A percentile compares a stretch with the other conserved stretches of the same genome.
Evolutionary conservation across 2,888 invertebrate genomes (phyloP).

Genomic region (Epirrhoe alternata): DNA sequence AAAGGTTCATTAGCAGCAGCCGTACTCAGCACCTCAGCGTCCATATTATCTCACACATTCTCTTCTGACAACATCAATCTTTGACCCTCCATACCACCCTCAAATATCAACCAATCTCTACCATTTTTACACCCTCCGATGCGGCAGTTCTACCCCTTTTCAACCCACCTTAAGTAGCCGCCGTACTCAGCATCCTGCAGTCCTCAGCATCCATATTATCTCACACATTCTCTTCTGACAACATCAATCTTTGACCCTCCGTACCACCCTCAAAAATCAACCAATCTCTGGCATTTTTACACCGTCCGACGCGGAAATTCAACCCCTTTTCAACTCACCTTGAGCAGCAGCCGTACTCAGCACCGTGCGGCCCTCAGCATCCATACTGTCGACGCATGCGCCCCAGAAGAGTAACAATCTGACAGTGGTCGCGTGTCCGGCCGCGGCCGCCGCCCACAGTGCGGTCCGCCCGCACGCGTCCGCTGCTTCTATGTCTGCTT

Average conservation of each 20-base stretch:
- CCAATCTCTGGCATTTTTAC: neutral
- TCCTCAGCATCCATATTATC: slow-evolving; percentile 88
- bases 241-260: neutral
- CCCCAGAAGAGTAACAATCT: slow-evolving; percentile 97
- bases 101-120: neutral
- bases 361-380: slow-evolving; percentile 96
- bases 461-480: slow-evolving; percentile 94
- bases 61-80: neutral
- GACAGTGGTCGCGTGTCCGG: slow-evolving; percentile 95
- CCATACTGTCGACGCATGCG: slow-evolving; percentile 97
- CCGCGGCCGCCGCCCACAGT: slow-evolving; percentile 96
- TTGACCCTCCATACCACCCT: neutral
- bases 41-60: neutral
- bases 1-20: too few species aligned
- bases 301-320: neutral
- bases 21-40: too few species aligned
- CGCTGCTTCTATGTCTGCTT: slow-evolving; percentile 95
- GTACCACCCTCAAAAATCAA: neutral
- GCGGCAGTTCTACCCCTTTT: neutral
- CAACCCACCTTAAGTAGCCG: slow-evolving; percentile 90
- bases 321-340: slow-evolving; percentile 69
- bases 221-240: neutral
- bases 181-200: slow-evolving; percentile 93
- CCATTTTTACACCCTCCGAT: neutral
- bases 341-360: slow-evolving; percentile 94